Percentiles rank a stretch among this genome's conserved stretches.
These are phyloP conservation scores for Drosophila subpulchrella DNA, from an alignment of 1,140 invertebrate genomes.

Conservation along the genomic window DNA sequence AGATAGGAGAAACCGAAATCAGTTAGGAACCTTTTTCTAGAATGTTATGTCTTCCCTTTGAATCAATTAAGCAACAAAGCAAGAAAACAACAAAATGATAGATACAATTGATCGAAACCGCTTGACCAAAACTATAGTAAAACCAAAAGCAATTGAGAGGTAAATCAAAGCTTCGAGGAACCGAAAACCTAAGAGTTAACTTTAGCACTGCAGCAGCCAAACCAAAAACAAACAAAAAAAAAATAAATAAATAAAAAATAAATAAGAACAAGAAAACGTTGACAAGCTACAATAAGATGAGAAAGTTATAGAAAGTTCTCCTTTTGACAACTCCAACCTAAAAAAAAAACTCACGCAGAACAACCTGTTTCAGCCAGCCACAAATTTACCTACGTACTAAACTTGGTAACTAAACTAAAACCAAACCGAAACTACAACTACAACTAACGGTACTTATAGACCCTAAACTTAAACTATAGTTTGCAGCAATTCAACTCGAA, in stretches of 20 bases:
- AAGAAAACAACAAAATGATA: conserved; percentile 27
- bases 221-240: no score
- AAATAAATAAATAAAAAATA: conserved; percentile 13
- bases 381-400: conserved; percentile 70
- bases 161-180: conserved; percentile 38
- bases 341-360: conserved; percentile 24
- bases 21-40: conserved; percentile 78
- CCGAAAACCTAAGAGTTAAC: conserved; percentile 34
- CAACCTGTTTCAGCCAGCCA: conserved; percentile 57
- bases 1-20: conserved; percentile 54
- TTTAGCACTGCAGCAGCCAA: conserved; percentile 50
- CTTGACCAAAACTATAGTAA: conserved; percentile 37
- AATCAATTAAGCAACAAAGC: conserved; percentile 66
- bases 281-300: conserved; percentile 47
- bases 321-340: conserved; percentile 39
- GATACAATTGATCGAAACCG: conserved; percentile 44
- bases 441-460: conserved; percentile 26
- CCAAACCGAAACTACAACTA: conserved; percentile 3
- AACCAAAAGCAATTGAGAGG: conserved; percentile 30
- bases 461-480: conserved; percentile 44
- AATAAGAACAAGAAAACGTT: conserved; percentile 5
- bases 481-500: conserved; percentile 56
- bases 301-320: conserved; percentile 20
- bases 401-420: conserved; percentile 28
- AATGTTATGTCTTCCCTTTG: conserved; percentile 82